Conservation (phyloP, 1,140 invertebrate genomes). For the Drosophila hydei region DNA sequence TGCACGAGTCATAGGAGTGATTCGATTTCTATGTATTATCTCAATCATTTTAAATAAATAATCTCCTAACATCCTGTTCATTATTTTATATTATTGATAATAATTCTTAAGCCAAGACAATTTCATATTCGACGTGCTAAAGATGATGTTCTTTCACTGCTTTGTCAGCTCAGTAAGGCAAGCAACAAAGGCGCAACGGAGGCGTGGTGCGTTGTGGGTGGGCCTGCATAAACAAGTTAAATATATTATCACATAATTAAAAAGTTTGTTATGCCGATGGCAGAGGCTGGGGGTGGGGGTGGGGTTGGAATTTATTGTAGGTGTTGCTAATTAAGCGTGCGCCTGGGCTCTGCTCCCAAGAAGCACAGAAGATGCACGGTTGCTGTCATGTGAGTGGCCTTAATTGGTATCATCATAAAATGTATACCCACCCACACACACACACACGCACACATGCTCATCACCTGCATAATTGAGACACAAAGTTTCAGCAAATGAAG, state of each 20-base stretch:
- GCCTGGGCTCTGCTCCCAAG: conserved; percentile 20
- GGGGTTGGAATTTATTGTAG: conserved; percentile 3
- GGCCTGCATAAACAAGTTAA: conserved; percentile 45
- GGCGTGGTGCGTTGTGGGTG: neutral
- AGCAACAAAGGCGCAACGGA: neutral
- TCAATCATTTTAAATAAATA: too few species aligned
- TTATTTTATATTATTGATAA: too few species aligned
- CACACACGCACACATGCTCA: conserved; percentile 13
- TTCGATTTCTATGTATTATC: too few species aligned
- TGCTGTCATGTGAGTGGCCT: conserved; percentile 21
- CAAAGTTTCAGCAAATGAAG: conserved; percentile 68
- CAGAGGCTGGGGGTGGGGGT: neutral
- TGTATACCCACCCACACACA: conserved; percentile 41
- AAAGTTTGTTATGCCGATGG: conserved; percentile 52
- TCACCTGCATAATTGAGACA: conserved; percentile 65
- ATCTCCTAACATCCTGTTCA: too few species aligned
- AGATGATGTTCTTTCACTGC: too few species aligned
- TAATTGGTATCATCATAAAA: conserved; percentile 79
- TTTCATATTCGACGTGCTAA: too few species aligned
- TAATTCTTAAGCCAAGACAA: too few species aligned
- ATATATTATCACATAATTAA: conserved; percentile 65
- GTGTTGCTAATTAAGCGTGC: conserved; percentile 54
- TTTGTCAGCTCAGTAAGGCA: neutral
- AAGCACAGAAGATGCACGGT: conserved; percentile 2
- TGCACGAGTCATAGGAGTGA: too few species aligned